These are phyloP conservation scores for Podarcis raffonei DNA, from an alignment of 2,113 vertebrate species.

Conservation along the genomic window DNA sequence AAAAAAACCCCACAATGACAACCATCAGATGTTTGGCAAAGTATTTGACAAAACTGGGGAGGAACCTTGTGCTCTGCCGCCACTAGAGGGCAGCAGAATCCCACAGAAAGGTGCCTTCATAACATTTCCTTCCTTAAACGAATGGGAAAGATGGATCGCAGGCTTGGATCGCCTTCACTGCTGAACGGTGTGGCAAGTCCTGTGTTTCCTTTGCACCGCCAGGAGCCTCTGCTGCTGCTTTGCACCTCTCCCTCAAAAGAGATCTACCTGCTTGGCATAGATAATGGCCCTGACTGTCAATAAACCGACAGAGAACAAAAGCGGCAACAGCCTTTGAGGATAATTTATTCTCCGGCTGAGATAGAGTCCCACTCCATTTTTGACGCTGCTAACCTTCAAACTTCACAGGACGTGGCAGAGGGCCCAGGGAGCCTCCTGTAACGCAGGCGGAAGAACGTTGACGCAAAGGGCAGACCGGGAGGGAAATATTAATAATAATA, in stretches of 20 bases:
- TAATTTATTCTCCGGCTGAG: neutral
- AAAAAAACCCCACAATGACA: too few relatives aligned
- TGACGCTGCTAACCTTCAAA: neutral
- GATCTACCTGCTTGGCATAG: slow-evolving; percentile 49
- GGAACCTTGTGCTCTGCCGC: slow-evolving; percentile 9
- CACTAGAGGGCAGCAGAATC: slow-evolving; percentile 69
- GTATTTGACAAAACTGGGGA: fast-evolving
- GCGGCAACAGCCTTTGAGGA: too few relatives aligned
- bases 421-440: too few relatives aligned
- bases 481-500: too few relatives aligned
- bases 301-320: slow-evolving; percentile 21
- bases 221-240: slow-evolving; percentile 29
- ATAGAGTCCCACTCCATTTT: neutral
- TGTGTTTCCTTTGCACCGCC: slow-evolving; percentile 30
- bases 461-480: too few relatives aligned
- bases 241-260: slow-evolving; percentile 6
- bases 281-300: slow-evolving; percentile 48
- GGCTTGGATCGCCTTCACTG: neutral
- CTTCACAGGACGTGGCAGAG: neutral
- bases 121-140: slow-evolving; percentile 5
- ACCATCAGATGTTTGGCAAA: too few relatives aligned
- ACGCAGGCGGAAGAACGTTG: too few relatives aligned
- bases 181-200: slow-evolving; percentile 26
- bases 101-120: slow-evolving; percentile 38
- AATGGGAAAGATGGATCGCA: neutral